Evolutionary conservation across 35 echinoderm and acorn worm species (phyloP).

Genomic region (Apostichopus californicus): DNA sequence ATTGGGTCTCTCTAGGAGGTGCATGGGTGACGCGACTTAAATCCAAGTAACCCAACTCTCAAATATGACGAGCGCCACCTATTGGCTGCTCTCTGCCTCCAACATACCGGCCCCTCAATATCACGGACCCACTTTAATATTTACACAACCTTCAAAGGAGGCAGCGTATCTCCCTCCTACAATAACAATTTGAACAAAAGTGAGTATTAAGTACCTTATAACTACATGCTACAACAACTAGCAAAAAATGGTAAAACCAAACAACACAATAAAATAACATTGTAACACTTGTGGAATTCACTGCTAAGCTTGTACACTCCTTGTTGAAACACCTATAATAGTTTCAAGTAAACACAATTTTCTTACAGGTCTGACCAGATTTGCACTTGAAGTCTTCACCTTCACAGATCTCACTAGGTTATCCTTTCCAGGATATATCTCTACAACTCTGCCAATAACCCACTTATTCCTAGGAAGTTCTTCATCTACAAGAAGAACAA

Average conservation of each 20-base stretch:
- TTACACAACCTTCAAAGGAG: conserved; percentile 1
- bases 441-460: neutral
- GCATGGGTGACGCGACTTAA: too few relatives aligned
- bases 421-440: neutral
- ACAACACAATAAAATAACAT: neutral
- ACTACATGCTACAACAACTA: neutral
- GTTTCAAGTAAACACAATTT: neutral
- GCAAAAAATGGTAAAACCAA: neutral
- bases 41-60: too few relatives aligned
- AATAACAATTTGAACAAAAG: neutral
- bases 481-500: conserved; percentile 16
- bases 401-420: neutral
- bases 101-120: neutral
- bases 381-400: neutral
- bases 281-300: neutral
- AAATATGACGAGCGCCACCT: too few relatives aligned
- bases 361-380: neutral
- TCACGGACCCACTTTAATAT: neutral
- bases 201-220: neutral
- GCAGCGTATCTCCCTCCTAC: neutral
- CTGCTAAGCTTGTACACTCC: neutral
- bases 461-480: neutral
- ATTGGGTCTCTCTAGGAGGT: neutral
- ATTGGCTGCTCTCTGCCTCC: neutral
- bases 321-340: neutral